Base-by-base conservation (phyloP, 2,888 invertebrate species). In the Trichogramma dendrolimi region DNA sequence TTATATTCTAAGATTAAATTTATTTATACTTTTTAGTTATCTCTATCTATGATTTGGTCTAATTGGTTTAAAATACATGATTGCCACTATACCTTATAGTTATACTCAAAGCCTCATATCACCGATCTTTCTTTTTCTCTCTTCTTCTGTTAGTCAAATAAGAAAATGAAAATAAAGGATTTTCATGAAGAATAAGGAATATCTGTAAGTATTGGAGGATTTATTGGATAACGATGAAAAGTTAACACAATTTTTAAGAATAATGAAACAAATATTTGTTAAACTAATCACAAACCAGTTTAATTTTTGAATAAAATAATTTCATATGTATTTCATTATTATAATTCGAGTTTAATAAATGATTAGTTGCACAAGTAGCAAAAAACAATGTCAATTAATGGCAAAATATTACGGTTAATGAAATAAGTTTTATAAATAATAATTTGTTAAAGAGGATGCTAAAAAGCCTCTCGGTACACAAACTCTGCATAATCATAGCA, bases 211-310 rank as follows among this genome's bases (percentile, higher is more conserved):
- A 51, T 40, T 51, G 52, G 39, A 27, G n/a, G 50, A 39, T 50
- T 8, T 38, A 39, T 14, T 50, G 14, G 10, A 5, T n/a, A 40
- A 39, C 39, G 11, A 27, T n/a, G 27, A 43, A 4, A 47, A 55
- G 40, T 39, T 41, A 40, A 47, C 41, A 1, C 41, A 41, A 58
- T 60, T 56, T 62, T 54, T 55, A 58, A 62, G 62, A 61, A 40
- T 41, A 67, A 64, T 63, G 60, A 65, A 61, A 65, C 58, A 60
- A 60, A 61, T 57, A 59, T 60, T 73, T 68, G 72, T 76, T 70
- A 76, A 78, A 79, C 77, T 75, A 78, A 79, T 78, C 77, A 77
- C 78, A 78, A 79, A 79, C 77, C 77, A 79, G 78, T 79, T 79
- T 79, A 79, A 78, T 79, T 72, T 75, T 75, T 77, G 77, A 77